These are phyloP conservation scores for Leucania comma DNA, from an alignment of 2,888 invertebrate species.

Conservation along the genomic window DNA sequence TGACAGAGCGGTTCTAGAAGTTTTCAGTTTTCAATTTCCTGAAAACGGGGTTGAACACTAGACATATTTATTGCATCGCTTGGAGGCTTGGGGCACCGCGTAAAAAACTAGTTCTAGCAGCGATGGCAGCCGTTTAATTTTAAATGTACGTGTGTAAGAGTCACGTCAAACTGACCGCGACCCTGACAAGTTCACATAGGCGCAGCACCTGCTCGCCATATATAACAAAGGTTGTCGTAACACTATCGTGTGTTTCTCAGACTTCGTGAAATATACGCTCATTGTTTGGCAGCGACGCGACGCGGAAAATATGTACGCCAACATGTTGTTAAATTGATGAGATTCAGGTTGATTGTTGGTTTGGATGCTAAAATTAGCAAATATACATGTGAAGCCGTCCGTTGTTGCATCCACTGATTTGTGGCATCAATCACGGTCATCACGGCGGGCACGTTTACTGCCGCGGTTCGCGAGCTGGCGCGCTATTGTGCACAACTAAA, in stretches of 20 bases:
- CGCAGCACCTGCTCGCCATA: slow-evolving; percentile 78
- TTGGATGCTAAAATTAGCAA: slow-evolving; percentile 67
- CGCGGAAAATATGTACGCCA: slow-evolving; percentile 77
- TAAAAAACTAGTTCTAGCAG: slow-evolving; percentile 60
- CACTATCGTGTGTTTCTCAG: slow-evolving; percentile 66
- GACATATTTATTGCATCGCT: slow-evolving; percentile 48
- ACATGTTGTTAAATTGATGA: slow-evolving; percentile 75
- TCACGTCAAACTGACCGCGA: slow-evolving; percentile 56
- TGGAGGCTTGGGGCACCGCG: slow-evolving; percentile 48
- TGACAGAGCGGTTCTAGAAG: slow-evolving; percentile 50
- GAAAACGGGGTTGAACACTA: slow-evolving; percentile 36
- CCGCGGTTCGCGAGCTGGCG: slow-evolving; percentile 30
- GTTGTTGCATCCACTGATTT: slow-evolving; percentile 62
- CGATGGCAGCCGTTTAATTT: slow-evolving; percentile 73
- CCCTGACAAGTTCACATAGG: slow-evolving; percentile 74
- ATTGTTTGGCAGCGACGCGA: slow-evolving; percentile 82
- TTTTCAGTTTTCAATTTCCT: slow-evolving; percentile 45
- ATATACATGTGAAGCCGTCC: slow-evolving; percentile 64
- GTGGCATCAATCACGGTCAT: slow-evolving; percentile 57
- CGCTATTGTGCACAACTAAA: slow-evolving; percentile 43
- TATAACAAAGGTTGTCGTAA: slow-evolving; percentile 78
- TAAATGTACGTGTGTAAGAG: slow-evolving; percentile 67
- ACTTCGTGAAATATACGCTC: slow-evolving; percentile 69
- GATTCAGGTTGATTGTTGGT: slow-evolving; percentile 71
- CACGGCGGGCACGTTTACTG: slow-evolving; percentile 41